These are phyloP conservation scores for Euproctis similis DNA, from an alignment of 2,888 invertebrate species.

Conservation along the genomic window DNA sequence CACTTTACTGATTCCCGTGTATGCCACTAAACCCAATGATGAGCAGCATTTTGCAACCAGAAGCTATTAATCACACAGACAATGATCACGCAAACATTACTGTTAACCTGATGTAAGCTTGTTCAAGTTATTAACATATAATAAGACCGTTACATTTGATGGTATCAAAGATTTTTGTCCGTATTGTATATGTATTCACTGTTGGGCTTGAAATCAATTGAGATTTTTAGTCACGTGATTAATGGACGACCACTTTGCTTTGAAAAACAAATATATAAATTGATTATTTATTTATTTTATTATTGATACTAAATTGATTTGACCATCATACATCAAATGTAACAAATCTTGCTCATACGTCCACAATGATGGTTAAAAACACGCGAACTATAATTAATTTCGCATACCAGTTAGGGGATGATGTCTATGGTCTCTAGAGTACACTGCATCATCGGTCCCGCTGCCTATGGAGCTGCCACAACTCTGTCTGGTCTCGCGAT, in stretches of 20 bases:
- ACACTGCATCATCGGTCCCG: conserved; percentile 57
- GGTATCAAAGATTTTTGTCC: too few species aligned
- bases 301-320: conserved; percentile 2
- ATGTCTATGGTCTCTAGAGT: conserved; percentile 55
- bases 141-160: conserved; percentile 6
- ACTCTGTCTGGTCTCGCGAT: conserved; percentile 62
- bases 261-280: too few species aligned
- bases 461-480: conserved; percentile 67
- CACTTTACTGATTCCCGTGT: too few species aligned
- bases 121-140: conserved; percentile 11
- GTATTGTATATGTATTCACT: too few species aligned
- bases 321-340: conserved; percentile 10
- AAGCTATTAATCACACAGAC: conserved; percentile 23
- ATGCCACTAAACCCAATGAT: too few species aligned
- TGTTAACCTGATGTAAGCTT: conserved; percentile 8
- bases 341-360: conserved; percentile 6
- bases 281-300: too few species aligned
- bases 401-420: conserved; percentile 60
- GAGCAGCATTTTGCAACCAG: conserved; percentile 13
- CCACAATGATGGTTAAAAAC: conserved; percentile 9
- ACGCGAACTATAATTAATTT: too few species aligned
- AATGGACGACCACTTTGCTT: too few species aligned
- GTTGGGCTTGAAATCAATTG: too few species aligned
- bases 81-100: conserved; percentile 8
- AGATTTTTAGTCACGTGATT: too few species aligned